These are phyloP conservation scores for Leptodactylus fuscus DNA, from an alignment of 2,113 vertebrate genomes.

Conservation along the genomic window DNA sequence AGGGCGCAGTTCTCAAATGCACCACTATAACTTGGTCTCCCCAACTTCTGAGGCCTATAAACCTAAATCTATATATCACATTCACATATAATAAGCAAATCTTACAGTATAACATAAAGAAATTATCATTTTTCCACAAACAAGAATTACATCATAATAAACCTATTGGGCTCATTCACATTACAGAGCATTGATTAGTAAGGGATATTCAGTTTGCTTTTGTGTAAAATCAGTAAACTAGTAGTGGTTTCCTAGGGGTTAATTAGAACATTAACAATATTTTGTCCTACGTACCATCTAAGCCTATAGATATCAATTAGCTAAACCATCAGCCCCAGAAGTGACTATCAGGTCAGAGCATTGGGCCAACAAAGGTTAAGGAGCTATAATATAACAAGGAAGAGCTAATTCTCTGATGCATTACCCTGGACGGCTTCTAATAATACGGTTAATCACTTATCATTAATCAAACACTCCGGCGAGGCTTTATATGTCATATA, in stretches of 20 bases:
- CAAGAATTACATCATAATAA: not conserved
- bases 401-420: conserved; percentile 83
- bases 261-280: not conserved
- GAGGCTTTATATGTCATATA: not conserved
- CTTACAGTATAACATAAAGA: too few species aligned
- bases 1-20: not conserved
- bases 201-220: too few species aligned
- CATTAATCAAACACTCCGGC: conserved; percentile 69
- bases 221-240: not conserved
- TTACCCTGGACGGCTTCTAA: conserved; percentile 66
- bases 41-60: not conserved
- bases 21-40: not conserved
- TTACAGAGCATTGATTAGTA: not conserved
- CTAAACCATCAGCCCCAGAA: not conserved
- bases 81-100: not conserved
- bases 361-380: conserved; percentile 24
- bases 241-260: not conserved
- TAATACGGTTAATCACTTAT: conserved; percentile 84
- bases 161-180: not conserved
- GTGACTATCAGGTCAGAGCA: not conserved
- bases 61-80: not conserved
- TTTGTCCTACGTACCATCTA: too few species aligned
- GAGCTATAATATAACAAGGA: conserved; percentile 75
- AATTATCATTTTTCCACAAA: not conserved
- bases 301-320: too few species aligned